Evolutionary conservation across 2,797 vertebrate species (phyloP).

Genomic region (Sebastiscus tertius): DNA sequence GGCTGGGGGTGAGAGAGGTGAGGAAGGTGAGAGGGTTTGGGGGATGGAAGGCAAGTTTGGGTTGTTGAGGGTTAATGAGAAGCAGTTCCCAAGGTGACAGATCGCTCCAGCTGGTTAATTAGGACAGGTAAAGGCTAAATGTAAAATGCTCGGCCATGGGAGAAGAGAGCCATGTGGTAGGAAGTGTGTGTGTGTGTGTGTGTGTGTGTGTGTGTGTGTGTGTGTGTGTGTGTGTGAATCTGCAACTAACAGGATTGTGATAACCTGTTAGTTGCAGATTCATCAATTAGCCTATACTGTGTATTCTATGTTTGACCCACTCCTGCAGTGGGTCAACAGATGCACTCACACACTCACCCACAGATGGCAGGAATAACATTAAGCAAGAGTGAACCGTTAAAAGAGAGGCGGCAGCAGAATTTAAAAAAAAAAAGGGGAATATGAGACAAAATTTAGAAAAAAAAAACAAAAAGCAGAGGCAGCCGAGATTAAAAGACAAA

Average conservation of each 20-base stretch:
- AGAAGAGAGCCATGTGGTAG: slow-evolving; percentile 10
- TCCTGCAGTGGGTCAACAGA: slow-evolving; percentile 25
- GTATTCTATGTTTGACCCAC: slow-evolving; percentile 1
- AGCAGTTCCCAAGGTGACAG: slow-evolving; percentile 45
- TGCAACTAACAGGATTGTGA: not conserved
- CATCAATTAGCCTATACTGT: slow-evolving; percentile 25
- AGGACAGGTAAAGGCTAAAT: slow-evolving; percentile 47
- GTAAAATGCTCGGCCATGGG: slow-evolving; percentile 44
- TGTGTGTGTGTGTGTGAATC: not conserved
- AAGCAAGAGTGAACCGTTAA: slow-evolving; percentile 5
- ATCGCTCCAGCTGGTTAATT: slow-evolving; percentile 63
- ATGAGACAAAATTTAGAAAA: not conserved
- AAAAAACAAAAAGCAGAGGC: not conserved
- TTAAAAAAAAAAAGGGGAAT: not conserved
- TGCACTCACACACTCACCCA: not conserved
- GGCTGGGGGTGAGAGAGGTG: not conserved
- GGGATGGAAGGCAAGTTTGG: not conserved
- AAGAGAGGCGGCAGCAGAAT: not conserved
- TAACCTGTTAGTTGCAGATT: slow-evolving; percentile 32
- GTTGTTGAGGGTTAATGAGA: slow-evolving; percentile 52
- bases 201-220: not conserved
- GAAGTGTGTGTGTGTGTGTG: slow-evolving; percentile 1
- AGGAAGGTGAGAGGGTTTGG: not conserved
- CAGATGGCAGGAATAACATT: slow-evolving; percentile 9
- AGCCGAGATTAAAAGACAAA: slow-evolving; percentile 23